A percentile compares a stretch with the other conserved stretches of the same genome.
phyloP scores from a whole-genome alignment of 23 tunicate genomes.

The Trididemnum nubilum region DNA sequence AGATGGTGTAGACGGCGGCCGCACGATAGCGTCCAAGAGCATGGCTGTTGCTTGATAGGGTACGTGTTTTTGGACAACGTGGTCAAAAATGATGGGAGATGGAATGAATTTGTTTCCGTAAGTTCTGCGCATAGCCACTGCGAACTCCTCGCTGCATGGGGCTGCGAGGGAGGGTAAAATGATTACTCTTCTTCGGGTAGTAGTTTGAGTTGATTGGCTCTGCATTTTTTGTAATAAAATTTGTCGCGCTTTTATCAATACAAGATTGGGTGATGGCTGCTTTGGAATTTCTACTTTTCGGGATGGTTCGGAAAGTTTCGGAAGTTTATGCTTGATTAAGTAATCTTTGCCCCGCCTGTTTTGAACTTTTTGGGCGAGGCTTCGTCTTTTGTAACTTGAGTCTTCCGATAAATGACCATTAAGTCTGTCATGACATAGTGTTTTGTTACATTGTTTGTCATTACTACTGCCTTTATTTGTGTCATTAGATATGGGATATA shows the following conservation, averaged over 20 bases:
- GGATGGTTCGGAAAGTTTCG: background rate
- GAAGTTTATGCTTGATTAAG: background rate
- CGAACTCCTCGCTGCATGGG: slow-evolving; percentile 69
- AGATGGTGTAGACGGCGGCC: slow-evolving; percentile 48
- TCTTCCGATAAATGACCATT: background rate
- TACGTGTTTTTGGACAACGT: slow-evolving; percentile 32
- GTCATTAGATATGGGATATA: background rate
- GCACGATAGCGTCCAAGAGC: slow-evolving; percentile 49
- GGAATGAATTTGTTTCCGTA: slow-evolving; percentile 45
- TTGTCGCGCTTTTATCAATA: slow-evolving; percentile 35
- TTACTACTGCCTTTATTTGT: background rate
- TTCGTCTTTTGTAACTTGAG: background rate
- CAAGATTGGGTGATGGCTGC: background rate
- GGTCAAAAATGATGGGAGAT: slow-evolving; percentile 48
- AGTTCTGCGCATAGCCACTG: slow-evolving; percentile 47
- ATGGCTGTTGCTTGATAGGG: slow-evolving; percentile 35
- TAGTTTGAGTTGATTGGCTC: background rate
- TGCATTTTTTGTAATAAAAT: slow-evolving; percentile 12
- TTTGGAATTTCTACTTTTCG: background rate
- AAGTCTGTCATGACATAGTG: background rate
- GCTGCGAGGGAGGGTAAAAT: slow-evolving; percentile 56
- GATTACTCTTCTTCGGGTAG: slow-evolving; percentile 6
- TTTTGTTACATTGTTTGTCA: background rate
- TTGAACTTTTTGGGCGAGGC: background rate
- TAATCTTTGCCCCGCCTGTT: background rate